Evolutionary conservation across 1,140 invertebrate species (phyloP), one percentile per base, ranked within the genome.

Genomic region (Zaprionus camerounensis): DNA sequence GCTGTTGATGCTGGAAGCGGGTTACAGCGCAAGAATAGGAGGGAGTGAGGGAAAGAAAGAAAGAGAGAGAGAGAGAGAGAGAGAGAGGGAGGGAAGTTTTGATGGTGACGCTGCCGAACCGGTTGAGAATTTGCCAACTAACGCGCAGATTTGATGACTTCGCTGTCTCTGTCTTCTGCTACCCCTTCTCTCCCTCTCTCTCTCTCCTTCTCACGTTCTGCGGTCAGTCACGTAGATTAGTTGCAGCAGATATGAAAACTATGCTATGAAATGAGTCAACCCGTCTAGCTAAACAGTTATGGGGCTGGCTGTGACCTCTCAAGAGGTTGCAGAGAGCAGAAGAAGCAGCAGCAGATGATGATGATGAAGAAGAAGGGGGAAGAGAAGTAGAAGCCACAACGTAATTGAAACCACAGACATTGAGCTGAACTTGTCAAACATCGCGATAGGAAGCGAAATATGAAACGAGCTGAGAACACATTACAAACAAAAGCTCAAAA

Each of bases 391-490:
- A 55, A 12, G 11, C 13, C 38, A 26, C 11, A 31, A 41, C 55
- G 73, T 85, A 81, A 84, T 85, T 59, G 66, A 77, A 84, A 65
- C 78, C 77, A 49, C 58, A 46, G 55, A 41, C 77, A 65, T 84
- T 71, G 62, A 78, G 76, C 69, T 69, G 62, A 78, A 80, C 69
- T 84, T 84, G 68, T 56, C 59, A 72, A 67, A 67, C 65, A 49
- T 67, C 4, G 38, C 58, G 49, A 31, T 58, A 71, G 66, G 66
- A 79, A 80, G 57, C 63, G 78, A 61, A 78, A 85, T 51, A 67
- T 67, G 58, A 76, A 61, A 67, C 70, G 20, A 46, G 41, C 56
- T n/a, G 46, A 66, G 51, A 44, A 24, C 53, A 41, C 68, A 70
- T 55, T 31, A 31, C 34, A 46, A 58, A 67, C 41, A 57, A 55